Evolutionary conservation across 2,888 invertebrate genomes (phyloP), one percentile per base, ranked within the genome.

Genomic region (Steinernema carpocapsae): DNA sequence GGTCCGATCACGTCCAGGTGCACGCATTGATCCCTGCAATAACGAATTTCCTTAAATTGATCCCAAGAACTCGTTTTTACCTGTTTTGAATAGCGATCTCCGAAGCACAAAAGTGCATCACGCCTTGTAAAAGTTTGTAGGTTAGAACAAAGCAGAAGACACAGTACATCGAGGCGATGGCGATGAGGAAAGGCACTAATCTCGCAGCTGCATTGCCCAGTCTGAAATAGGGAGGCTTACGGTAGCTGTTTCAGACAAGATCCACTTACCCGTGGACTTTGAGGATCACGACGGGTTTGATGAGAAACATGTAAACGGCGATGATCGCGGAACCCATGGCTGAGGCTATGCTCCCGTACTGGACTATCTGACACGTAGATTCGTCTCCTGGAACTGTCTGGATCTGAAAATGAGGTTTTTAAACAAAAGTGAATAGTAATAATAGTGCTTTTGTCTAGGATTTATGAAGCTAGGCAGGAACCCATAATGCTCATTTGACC

Each of bases 81-180:
- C 26, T 56, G 56, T 24, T 56, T 6, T 10, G 3, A 3, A 26
- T 4, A 3, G 56, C 4, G 22, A 56, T 10, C 17, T 56, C 56
- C 2, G 26, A 24, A 7, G 56, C 56, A 17, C 56, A 56, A 19
- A 56, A 56, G n/a, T 56, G 14, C 26, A 26, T 6, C 6, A 56
- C 56, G 56, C 56, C 56, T 56, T 56, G 56, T 22, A 56, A 56
- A 19, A 56, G 56, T 17, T 26, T 56, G 56, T 24, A 56, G 17
- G 2, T 7, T 12, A 56, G 26, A 6, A 56, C 56, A 26, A 56
- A 56, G 26, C 56, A 56, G 56, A 56, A 56, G 22, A 56, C 26
- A 26, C 56, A 56, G 56, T 56, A 56, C 6, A 24, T 6, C 6
- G 26, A 56, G 26, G 56, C 22, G 3, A 56, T 56, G 26, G 17